phyloP scores from a whole-genome alignment of 1,140 invertebrate genomes.

The Oscheius sp. region DNA sequence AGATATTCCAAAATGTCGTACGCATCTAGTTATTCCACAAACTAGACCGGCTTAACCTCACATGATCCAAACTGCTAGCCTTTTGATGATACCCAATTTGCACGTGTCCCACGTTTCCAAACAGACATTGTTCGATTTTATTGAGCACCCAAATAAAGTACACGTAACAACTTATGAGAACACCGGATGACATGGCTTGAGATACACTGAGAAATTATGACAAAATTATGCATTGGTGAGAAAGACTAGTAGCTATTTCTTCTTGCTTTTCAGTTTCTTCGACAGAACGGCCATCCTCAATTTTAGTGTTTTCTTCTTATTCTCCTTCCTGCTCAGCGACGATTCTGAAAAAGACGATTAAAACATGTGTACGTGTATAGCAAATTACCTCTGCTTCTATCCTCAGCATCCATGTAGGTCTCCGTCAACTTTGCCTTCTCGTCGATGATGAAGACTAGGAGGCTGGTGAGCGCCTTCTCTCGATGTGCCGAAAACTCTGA shows the following conservation, averaged over 20 bases:
- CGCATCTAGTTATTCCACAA: too few species aligned
- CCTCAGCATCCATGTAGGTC: background rate
- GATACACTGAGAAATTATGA: too few species aligned
- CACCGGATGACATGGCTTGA: too few species aligned
- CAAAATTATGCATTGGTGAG: too few species aligned
- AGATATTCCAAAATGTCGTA: too few species aligned
- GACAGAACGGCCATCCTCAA: background rate
- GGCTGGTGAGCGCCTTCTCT: background rate
- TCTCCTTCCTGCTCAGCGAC: background rate
- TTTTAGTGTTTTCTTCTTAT: background rate
- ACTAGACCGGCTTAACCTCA: too few species aligned
- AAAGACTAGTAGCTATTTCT: background rate
- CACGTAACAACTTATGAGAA: too few species aligned
- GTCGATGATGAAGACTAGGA: constrained; percentile 16
- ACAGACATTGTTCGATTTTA: too few species aligned
- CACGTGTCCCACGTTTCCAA: too few species aligned
- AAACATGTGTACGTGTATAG: background rate
- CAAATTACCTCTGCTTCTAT: background rate
- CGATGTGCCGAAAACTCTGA: background rate
- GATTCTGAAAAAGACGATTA: background rate
- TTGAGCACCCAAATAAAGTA: too few species aligned
- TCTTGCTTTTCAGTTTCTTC: background rate
- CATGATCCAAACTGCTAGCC: too few species aligned
- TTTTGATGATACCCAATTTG: too few species aligned
- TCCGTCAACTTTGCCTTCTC: constrained; percentile 8